phyloP scores from a whole-genome alignment of 2,888 invertebrate species.

The Lacanobia oleracea region DNA sequence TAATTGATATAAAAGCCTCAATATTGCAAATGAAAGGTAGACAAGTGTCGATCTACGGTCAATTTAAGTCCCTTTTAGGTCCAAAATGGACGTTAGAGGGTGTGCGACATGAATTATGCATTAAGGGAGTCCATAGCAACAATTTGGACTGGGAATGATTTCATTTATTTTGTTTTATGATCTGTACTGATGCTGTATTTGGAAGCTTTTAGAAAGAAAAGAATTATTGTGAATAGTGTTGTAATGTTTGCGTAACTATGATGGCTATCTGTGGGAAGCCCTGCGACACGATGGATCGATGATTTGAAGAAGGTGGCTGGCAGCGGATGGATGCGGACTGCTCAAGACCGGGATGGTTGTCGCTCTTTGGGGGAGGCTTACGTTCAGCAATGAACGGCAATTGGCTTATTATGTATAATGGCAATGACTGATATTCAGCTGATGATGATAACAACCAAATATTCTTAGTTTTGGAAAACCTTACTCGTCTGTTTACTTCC shows the following conservation, averaged over 20 bases:
- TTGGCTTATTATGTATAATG: too few species aligned
- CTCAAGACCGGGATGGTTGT: too few species aligned
- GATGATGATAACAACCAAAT: too few species aligned
- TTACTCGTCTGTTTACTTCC: not conserved
- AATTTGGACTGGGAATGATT: slow-evolving; percentile 70
- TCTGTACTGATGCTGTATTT: slow-evolving; percentile 31
- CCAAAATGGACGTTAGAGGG: slow-evolving; percentile 76
- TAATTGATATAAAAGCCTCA: slow-evolving; percentile 77
- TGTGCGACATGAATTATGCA: slow-evolving; percentile 86
- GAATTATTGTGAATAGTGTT: slow-evolving; percentile 12
- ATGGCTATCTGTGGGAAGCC: too few species aligned
- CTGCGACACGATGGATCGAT: too few species aligned
- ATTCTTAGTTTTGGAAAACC: slow-evolving; percentile 2
- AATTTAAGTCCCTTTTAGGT: slow-evolving; percentile 81
- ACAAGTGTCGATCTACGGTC: slow-evolving; percentile 81
- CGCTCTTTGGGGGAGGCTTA: too few species aligned
- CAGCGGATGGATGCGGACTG: too few species aligned
- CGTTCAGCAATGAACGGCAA: too few species aligned
- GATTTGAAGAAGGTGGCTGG: too few species aligned
- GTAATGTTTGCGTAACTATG: slow-evolving; percentile 2
- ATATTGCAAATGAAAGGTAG: slow-evolving; percentile 76
- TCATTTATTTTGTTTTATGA: slow-evolving; percentile 65
- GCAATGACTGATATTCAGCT: too few species aligned
- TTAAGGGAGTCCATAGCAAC: slow-evolving; percentile 75
- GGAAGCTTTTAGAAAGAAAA: slow-evolving; percentile 9